A percentile compares a stretch with the other conserved stretches of the same genome.
Evolutionary conservation across 2,113 vertebrate genomes (phyloP).

Genomic region (Felis catus): F.catus_Fca126_mat1.0 CM031415.1:96925501-96926000

Average conservation of each 20-base stretch:
- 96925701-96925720: neutral
- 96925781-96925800: conserved; percentile 43
- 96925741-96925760: conserved; percentile 4
- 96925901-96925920: too few relatives aligned
- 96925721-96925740: neutral
- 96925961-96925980: too few relatives aligned
- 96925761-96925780: conserved; percentile 38
- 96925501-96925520: neutral
- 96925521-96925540: neutral
- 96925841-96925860: conserved; percentile 48
- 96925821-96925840: conserved; percentile 52
- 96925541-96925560: neutral
- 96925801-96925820: conserved; percentile 41
- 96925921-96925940: too few relatives aligned
- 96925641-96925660: conserved; percentile 43
- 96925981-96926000: too few relatives aligned
- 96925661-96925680: conserved; percentile 33
- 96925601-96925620: conserved; percentile 17
- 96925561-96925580: neutral
- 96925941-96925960: too few relatives aligned
- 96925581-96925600: neutral
- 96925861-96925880: neutral
- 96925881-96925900: too few relatives aligned
- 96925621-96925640: neutral
- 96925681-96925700: neutral